Percentiles rank a stretch among this genome's conserved stretches.
These are phyloP conservation scores for Parnassius smintheus DNA, from an alignment of 2,888 invertebrate genomes.

Conservation along the genomic window DNA sequence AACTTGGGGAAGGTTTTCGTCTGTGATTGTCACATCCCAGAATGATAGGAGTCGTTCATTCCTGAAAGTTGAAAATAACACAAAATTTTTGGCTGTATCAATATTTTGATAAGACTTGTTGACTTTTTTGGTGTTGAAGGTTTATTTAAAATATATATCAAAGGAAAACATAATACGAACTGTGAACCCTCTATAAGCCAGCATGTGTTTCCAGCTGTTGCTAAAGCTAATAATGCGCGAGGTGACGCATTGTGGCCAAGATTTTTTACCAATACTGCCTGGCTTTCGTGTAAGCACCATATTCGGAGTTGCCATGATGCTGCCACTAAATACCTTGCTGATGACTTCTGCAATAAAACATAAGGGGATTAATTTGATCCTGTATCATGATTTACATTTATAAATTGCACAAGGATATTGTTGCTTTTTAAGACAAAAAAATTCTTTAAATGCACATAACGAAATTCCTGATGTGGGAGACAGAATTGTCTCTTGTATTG, in stretches of 20 bases:
- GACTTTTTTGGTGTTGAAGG: too few species aligned
- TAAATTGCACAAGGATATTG: too few species aligned
- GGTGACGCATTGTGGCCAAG: slow-evolving; percentile 65
- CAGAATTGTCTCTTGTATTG: too few species aligned
- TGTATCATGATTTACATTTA: too few species aligned
- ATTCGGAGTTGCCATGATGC: slow-evolving; percentile 68
- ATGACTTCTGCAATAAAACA: slow-evolving; percentile 49
- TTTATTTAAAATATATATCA: too few species aligned
- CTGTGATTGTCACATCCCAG: slow-evolving; percentile 68
- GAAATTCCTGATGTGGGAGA: too few species aligned
- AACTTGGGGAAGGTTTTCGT: slow-evolving; percentile 46
- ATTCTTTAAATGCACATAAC: too few species aligned
- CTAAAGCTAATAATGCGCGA: slow-evolving; percentile 51
- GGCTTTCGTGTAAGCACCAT: slow-evolving; percentile 59
- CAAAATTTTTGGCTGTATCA: too few species aligned
- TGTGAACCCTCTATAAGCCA: slow-evolving; percentile 72
- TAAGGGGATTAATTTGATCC: neutral
- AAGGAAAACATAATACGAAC: slow-evolving; percentile 46
- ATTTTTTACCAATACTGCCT: slow-evolving; percentile 50
- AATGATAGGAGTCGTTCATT: slow-evolving; percentile 72
- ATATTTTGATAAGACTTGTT: too few species aligned
- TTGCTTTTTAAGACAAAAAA: too few species aligned
- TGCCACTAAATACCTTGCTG: slow-evolving; percentile 57
- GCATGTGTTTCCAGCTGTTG: slow-evolving; percentile 48
- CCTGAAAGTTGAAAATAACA: slow-evolving; percentile 41